Evolutionary conservation across 2,888 invertebrate genomes (phyloP), one percentile per base, ranked within the genome.

Genomic region (Polymixis lichenea): DNA sequence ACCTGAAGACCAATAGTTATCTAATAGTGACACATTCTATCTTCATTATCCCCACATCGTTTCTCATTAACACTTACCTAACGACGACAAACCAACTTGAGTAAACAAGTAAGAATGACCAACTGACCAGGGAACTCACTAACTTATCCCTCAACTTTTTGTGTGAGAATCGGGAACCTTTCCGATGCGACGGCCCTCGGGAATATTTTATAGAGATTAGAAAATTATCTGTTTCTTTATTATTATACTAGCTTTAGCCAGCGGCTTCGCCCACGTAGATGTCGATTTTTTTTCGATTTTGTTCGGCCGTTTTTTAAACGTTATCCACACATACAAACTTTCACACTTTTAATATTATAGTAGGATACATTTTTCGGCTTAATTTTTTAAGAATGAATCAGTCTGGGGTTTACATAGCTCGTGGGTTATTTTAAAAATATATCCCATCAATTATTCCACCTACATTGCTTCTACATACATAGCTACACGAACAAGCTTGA

Each of bases 1-100:
- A 53, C 19, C 28, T 15, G 4, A 13, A 53, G 17, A 25, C 22
- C 9, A 25, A 60, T 17, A 49, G 15, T 32, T 62, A 70, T 49
- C 17, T 17, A 51, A n/a, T 56, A 89, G 89, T 89, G 83, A 62
- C 82, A 71, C 90, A 87, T 89, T 94, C 89, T 87, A 88, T 95
- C 94, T 95, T 94, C 90, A 93, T 95, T 95, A 94, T 88, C 80
- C 80, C 81, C 89, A 90, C 93, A 94, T 95, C 94, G 91, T 89
- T 94, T 94, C 94, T 94, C 95, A 94, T 95, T 95, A 95, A 89
- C 84, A 87, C 81, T 76, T 86, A 87, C 80, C 75, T 86, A 83
- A 82, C 82, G 88, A 87, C 90, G 91, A 90, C 90, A 90, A 87
- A 80, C 84, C 83, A 93, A 92, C 91, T 93, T 92, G 87, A 87